A percentile compares a stretch with the other conserved stretches of the same genome.
These are phyloP conservation scores for Trematomus bernacchii DNA, from an alignment of 2,797 vertebrate genomes.

Conservation along the genomic window DNA sequence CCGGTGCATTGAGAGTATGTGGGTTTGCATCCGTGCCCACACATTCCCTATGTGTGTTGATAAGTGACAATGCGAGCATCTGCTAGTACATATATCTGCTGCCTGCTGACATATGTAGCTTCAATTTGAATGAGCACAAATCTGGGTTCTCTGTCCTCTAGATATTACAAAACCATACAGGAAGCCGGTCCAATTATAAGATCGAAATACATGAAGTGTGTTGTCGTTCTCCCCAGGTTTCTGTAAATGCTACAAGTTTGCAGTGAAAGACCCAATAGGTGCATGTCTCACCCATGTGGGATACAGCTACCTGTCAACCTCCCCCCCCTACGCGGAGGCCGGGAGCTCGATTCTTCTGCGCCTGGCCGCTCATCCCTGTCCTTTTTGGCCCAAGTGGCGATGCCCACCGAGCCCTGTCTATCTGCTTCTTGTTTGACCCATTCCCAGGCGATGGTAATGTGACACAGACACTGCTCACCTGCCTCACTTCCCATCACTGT, in stretches of 20 bases:
- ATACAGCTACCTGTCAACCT: constrained; percentile 69
- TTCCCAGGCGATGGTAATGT: constrained; percentile 60
- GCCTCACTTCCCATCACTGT: constrained; percentile 62
- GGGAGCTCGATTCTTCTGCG: constrained; percentile 51
- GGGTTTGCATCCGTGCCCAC: constrained; percentile 40
- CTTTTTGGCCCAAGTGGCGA: constrained; percentile 52
- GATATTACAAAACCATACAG: constrained; percentile 71
- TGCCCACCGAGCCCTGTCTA: constrained; percentile 67
- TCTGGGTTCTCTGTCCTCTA: constrained; percentile 40
- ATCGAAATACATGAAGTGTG: constrained; percentile 73
- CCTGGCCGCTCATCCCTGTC: constrained; percentile 70
- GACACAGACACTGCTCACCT: constrained; percentile 68
- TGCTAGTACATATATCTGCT: constrained; percentile 32
- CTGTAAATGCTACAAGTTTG: constrained; percentile 44
- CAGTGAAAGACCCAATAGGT: constrained; percentile 50
- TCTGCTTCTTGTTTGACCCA: constrained; percentile 70
- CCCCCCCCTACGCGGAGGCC: constrained; percentile 26
- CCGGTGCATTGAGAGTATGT: constrained; percentile 23
- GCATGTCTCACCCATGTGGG: constrained; percentile 61
- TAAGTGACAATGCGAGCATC: constrained; percentile 33
- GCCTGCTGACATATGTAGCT: constrained; percentile 44
- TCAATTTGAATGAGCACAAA: constrained; percentile 39
- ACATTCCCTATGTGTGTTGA: constrained; percentile 42
- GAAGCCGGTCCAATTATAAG: constrained; percentile 80
- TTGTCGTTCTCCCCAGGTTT: constrained; percentile 33